phyloP scores from a whole-genome alignment of 2,797 vertebrate genomes.

The Taeniopygia guttata region DNA sequence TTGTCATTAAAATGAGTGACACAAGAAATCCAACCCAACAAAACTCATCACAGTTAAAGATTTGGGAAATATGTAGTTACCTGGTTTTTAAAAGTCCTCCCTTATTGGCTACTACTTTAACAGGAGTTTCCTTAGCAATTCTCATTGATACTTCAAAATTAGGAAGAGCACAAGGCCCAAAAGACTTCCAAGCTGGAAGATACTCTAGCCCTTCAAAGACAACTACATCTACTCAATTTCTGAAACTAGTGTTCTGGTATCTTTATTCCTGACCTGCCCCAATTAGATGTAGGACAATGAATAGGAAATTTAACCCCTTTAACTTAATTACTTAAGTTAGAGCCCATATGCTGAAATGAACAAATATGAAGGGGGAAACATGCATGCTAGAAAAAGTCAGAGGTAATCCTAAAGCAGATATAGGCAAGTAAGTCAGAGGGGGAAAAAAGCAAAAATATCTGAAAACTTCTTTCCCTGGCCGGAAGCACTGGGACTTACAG shows the following conservation, averaged over 20 bases:
- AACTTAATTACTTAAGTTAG: background rate
- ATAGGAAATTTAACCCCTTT: background rate
- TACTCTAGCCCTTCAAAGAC: background rate
- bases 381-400: background rate
- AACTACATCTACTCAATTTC: background rate
- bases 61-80: background rate
- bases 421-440: background rate
- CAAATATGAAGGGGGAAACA: background rate
- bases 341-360: background rate
- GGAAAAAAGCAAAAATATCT: background rate
- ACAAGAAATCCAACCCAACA: background rate
- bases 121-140: background rate
- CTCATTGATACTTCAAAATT: background rate
- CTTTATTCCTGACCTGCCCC: background rate
- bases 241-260: background rate
- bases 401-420: background rate
- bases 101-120: background rate
- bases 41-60: background rate
- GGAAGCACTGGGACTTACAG: background rate
- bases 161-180: background rate
- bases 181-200: background rate
- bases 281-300: background rate
- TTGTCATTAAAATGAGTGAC: conserved; percentile 39
- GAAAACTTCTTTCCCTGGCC: background rate
- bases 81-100: background rate